Conservation (phyloP, 2,888 invertebrate genomes). For the Achlya flavicornis region DNA sequence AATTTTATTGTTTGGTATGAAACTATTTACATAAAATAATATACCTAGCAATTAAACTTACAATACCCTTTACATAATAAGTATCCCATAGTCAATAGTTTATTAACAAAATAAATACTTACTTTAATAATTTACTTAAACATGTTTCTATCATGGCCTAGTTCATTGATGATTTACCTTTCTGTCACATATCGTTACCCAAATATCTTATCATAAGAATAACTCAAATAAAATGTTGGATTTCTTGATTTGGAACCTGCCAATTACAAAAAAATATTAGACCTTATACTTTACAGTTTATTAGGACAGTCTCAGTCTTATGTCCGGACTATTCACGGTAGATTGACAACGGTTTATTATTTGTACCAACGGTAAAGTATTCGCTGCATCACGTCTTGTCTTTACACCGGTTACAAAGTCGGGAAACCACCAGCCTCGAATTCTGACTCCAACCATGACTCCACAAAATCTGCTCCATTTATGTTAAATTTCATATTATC, state of each 20-base stretch:
- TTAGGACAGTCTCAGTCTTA: background rate
- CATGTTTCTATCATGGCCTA: too few relatives aligned
- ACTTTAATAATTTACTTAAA: too few relatives aligned
- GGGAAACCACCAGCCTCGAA: conserved; percentile 58
- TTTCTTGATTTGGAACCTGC: background rate
- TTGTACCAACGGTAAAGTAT: conserved; percentile 44
- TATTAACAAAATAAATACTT: too few relatives aligned
- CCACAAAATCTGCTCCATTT: conserved; percentile 75
- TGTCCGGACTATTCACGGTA: background rate
- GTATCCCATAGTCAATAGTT: too few relatives aligned
- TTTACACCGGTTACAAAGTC: conserved; percentile 57
- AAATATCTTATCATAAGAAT: background rate
- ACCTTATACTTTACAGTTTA: background rate
- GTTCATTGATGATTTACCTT: too few relatives aligned
- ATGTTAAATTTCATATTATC: conserved; percentile 76
- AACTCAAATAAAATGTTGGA: background rate
- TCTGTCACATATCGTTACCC: too few relatives aligned
- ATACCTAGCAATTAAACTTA: too few relatives aligned
- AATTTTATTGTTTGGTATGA: background rate
- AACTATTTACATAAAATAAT: too few relatives aligned
- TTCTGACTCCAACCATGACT: conserved; percentile 70
- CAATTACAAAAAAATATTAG: background rate
- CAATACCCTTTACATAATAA: too few relatives aligned
- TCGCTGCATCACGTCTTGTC: conserved; percentile 67
- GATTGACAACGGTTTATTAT: conserved; percentile 19